These are phyloP conservation scores for Parasteatoda tepidariorum DNA, from an alignment of 1,140 invertebrate species.

Conservation along the genomic window DNA sequence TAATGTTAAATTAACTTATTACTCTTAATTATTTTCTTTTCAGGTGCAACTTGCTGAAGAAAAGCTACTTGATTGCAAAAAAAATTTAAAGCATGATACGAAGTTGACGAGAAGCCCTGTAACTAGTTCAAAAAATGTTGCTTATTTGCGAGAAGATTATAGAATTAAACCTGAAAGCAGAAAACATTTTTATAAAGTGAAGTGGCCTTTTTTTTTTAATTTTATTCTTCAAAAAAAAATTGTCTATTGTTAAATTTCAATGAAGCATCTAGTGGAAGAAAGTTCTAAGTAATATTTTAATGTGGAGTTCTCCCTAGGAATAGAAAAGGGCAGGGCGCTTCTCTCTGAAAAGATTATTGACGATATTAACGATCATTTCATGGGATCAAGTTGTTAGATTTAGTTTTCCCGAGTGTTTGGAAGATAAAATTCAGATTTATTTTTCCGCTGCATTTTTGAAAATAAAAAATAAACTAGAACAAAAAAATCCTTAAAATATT, in stretches of 20 bases:
- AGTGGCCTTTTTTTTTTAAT: neutral
- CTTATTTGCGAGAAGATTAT: neutral
- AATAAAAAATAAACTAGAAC: too few species aligned
- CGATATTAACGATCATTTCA: too few species aligned
- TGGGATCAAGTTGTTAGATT: too few species aligned
- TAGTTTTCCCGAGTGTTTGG: too few species aligned
- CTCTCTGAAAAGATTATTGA: too few species aligned
- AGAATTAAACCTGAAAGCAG: neutral
- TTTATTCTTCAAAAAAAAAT: neutral
- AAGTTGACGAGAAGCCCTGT: neutral
- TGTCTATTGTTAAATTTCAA: neutral
- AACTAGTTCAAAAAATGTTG: neutral
- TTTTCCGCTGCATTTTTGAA: too few species aligned
- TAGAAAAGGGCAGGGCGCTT: too few species aligned
- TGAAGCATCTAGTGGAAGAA: too few species aligned
- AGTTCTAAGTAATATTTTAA: too few species aligned
- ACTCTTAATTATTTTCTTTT: neutral
- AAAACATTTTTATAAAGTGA: neutral
- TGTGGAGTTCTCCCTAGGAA: too few species aligned
- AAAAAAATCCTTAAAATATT: too few species aligned
- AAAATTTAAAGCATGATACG: neutral
- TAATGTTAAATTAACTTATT: neutral
- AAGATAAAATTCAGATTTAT: too few species aligned
- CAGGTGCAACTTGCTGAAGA: constrained; percentile 27
- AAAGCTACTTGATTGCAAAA: constrained; percentile 13